phyloP scores from a whole-genome alignment of 35 echinoderm and acorn worm species.

The Lytechinus pictus region DNA sequence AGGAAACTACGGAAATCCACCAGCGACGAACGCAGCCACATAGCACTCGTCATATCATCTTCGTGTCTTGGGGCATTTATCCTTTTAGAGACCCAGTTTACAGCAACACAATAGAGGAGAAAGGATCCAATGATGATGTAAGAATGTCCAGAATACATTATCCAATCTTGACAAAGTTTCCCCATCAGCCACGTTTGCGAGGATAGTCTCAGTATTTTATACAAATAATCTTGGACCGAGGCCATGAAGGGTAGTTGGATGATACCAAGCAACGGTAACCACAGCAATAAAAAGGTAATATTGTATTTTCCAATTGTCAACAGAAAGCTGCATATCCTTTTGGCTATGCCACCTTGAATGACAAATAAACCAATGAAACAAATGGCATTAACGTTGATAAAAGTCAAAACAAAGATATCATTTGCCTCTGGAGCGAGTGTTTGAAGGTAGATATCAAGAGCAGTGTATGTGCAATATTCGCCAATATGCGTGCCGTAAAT shows the following conservation, averaged over 20 bases:
- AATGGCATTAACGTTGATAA: slow-evolving; percentile 74
- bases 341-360: slow-evolving; percentile 72
- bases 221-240: slow-evolving; percentile 59
- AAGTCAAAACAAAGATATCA: slow-evolving; percentile 78
- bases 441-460: slow-evolving; percentile 70
- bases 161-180: slow-evolving; percentile 73
- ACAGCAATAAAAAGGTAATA: slow-evolving; percentile 70
- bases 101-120: slow-evolving; percentile 55
- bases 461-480: slow-evolving; percentile 71
- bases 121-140: slow-evolving; percentile 55
- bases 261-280: slow-evolving; percentile 78
- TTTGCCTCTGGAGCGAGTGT: slow-evolving; percentile 87
- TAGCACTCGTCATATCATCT: slow-evolving; percentile 64
- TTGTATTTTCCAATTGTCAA: slow-evolving; percentile 88
- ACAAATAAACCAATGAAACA: slow-evolving; percentile 89
- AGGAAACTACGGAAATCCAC: slow-evolving; percentile 76
- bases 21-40: slow-evolving; percentile 73
- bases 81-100: slow-evolving; percentile 60
- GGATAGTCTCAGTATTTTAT: slow-evolving; percentile 52
- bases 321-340: slow-evolving; percentile 74
- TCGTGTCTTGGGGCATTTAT: slow-evolving; percentile 51
- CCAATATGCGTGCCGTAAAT: slow-evolving; percentile 72
- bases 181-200: slow-evolving; percentile 59
- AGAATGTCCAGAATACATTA: slow-evolving; percentile 64
- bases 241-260: slow-evolving; percentile 69